phyloP scores from a whole-genome alignment of 2,797 vertebrate genomes.

The Anabacerthia variegaticeps region DNA sequence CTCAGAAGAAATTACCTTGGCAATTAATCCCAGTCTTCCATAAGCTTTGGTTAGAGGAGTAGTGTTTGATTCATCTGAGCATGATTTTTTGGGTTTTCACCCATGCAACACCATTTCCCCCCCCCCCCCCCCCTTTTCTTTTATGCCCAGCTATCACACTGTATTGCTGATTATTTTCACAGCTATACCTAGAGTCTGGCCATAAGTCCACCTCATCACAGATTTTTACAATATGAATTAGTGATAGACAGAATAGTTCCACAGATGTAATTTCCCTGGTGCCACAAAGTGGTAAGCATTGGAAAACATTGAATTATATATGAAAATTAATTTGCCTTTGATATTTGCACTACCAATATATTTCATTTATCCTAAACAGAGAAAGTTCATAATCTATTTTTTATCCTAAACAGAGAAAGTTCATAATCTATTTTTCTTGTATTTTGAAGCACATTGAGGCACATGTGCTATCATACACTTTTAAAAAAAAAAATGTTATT shows the following conservation, averaged over 20 bases:
- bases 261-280: neutral
- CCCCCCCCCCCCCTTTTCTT: neutral
- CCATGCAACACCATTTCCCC: neutral
- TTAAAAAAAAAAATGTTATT: neutral
- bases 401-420: neutral
- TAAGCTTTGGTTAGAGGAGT: neutral
- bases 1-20: neutral
- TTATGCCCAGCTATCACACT: neutral
- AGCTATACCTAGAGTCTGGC: neutral
- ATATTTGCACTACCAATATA: neutral
- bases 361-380: neutral
- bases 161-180: neutral
- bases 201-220: neutral
- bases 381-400: neutral
- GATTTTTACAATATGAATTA: neutral
- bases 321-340: neutral
- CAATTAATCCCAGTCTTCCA: neutral
- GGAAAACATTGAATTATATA: neutral
- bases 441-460: neutral
- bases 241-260: neutral
- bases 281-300: neutral
- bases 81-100: neutral
- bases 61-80: neutral
- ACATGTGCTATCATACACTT: neutral
- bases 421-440: neutral